Percentiles rank a stretch among this genome's conserved stretches.
phyloP scores from a whole-genome alignment of 2,113 vertebrate genomes.

The Ascaphus truei region DNA sequence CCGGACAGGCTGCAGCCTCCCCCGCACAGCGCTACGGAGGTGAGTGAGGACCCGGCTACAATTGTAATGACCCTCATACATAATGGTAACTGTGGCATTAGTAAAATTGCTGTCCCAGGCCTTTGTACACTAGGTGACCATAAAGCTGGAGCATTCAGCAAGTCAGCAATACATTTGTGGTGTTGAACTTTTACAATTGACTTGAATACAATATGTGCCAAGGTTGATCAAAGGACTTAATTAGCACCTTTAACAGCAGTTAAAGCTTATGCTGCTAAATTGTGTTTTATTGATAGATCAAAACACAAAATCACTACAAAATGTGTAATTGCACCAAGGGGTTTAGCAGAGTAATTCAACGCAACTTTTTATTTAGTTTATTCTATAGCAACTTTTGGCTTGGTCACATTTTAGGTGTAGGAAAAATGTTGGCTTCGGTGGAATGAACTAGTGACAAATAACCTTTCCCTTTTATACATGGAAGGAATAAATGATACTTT shows the following conservation, averaged over 20 bases:
- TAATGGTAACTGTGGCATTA: background rate
- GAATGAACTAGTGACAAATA: background rate
- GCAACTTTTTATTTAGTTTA: slow-evolving; percentile 7
- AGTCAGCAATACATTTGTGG: background rate
- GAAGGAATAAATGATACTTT: slow-evolving; percentile 3
- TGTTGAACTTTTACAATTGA: slow-evolving; percentile 14
- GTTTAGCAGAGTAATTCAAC: background rate
- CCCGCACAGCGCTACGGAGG: too few species aligned
- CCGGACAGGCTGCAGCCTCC: too few species aligned
- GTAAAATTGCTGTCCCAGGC: background rate
- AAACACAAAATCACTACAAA: slow-evolving; percentile 18
- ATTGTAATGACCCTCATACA: too few species aligned
- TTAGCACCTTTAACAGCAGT: slow-evolving; percentile 14
- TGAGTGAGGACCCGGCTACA: too few species aligned
- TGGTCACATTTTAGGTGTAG: background rate
- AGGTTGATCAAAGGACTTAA: slow-evolving; percentile 14
- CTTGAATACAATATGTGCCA: slow-evolving; percentile 20
- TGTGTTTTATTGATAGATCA: slow-evolving; percentile 24
- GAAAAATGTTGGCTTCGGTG: background rate
- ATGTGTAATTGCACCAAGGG: slow-evolving; percentile 19
- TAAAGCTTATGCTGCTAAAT: slow-evolving; percentile 18
- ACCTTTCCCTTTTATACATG: background rate
- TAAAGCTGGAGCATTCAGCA: background rate
- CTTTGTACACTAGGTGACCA: background rate
- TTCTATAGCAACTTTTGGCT: background rate